phyloP scores from a whole-genome alignment of 2,888 invertebrate genomes.

The Rosalia funebris region DNA sequence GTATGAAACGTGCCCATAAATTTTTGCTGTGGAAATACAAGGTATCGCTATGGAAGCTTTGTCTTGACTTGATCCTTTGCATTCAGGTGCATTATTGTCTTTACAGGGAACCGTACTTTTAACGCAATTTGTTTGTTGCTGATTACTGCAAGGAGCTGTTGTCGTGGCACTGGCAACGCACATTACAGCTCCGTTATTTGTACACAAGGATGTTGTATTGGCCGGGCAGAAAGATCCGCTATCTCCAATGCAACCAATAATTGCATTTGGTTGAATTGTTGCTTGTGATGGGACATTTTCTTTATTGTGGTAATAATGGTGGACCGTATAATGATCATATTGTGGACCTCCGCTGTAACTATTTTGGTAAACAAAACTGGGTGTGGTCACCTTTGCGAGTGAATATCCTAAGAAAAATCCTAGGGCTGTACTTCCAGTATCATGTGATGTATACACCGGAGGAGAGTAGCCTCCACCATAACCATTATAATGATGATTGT shows the following conservation, averaged over 20 bases:
- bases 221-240: constrained; percentile 57
- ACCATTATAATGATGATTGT: constrained; percentile 46
- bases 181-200: constrained; percentile 60
- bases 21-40: constrained; percentile 56
- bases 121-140: constrained; percentile 54
- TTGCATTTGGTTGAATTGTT: constrained; percentile 55
- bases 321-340: constrained; percentile 58
- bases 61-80: constrained; percentile 48
- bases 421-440: constrained; percentile 53
- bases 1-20: constrained; percentile 48
- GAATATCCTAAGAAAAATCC: constrained; percentile 57
- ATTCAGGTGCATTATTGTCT: constrained; percentile 54
- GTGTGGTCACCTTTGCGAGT: constrained; percentile 52
- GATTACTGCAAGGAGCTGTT: constrained; percentile 56
- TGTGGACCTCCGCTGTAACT: constrained; percentile 48
- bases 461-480: constrained; percentile 25
- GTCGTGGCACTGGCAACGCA: constrained; percentile 57
- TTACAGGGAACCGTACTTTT: constrained; percentile 56
- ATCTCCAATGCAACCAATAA: constrained; percentile 57
- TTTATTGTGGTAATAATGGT: constrained; percentile 60
- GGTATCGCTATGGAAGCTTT: constrained; percentile 53
- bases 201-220: constrained; percentile 59
- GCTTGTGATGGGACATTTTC: constrained; percentile 52
- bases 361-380: constrained; percentile 49
- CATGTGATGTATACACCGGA: constrained; percentile 43